Evolutionary conservation across 2,113 vertebrate species (phyloP).

Genomic region (Micromys minutus): DNA sequence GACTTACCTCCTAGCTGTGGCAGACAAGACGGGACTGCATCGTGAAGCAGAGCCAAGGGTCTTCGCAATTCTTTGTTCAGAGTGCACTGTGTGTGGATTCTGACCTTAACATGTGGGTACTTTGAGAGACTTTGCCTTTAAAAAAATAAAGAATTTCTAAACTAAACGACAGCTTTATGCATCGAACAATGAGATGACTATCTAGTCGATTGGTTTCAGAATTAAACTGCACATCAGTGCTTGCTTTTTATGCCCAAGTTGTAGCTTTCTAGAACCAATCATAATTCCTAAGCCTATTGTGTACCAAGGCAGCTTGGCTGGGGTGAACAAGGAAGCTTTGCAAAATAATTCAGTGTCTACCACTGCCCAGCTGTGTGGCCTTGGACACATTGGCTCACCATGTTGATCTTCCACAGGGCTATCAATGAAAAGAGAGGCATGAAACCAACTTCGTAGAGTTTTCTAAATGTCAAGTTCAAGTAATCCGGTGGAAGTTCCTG

Average conservation of each 20-base stretch:
- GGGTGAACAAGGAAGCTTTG: neutral
- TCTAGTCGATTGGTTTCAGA: neutral
- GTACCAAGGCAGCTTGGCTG: neutral
- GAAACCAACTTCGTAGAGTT: neutral
- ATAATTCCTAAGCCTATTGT: neutral
- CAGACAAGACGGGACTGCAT: neutral
- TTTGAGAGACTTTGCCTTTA: neutral
- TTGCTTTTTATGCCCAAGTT: neutral
- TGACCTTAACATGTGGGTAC: neutral
- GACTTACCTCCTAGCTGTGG: neutral
- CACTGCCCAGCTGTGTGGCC: neutral
- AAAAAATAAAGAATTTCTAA: neutral
- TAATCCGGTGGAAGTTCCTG: neutral
- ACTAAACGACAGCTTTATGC: neutral
- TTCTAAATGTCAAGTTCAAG: neutral
- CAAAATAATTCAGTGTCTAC: neutral
- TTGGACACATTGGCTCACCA: neutral
- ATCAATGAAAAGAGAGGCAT: neutral
- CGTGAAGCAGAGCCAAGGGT: neutral
- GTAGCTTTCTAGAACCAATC: neutral
- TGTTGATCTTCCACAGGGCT: neutral
- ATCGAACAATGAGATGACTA: neutral
- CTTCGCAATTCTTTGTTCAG: neutral
- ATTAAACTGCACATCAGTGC: neutral
- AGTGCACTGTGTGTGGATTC: neutral